Base-by-base conservation (phyloP, 2,888 invertebrate species). In the Venustoraphidia nigricollis region DNA sequence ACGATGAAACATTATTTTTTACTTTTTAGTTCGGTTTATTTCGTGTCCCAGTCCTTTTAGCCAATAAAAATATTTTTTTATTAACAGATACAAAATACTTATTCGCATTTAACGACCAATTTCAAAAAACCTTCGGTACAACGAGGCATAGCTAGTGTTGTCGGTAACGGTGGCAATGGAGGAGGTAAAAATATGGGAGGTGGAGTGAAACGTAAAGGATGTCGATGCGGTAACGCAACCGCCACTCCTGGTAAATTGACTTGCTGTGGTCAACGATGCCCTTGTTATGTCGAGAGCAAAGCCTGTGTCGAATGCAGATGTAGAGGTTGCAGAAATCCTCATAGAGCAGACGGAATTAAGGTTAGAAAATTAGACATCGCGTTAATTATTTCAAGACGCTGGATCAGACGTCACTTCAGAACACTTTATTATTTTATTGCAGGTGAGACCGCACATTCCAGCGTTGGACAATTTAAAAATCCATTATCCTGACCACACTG, bases 261-360 rank as follows among this genome's bases (percentile, higher is more conserved):
- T 0, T 95, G 94, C 62, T 91, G 93, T 60, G 93, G 93, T 0
- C 92, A 92, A 63, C 71, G 94, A 52, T 95, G 94, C 68, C 91
- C 92, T 0, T 95, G 94, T 66, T 95, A 94, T 66, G 89, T 90
- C 5, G 87, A 87, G 54, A 85, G 87, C 55, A 87, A 88, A 63
- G 84, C 89, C 1, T 95, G 94, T 62, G 74, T 83, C 8, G 88
- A 87, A 58, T 95, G 95, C 67, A 83, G 86, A 63, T 95, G 94
- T 67, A 77, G 87, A 61, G 93, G 93, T 2, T 95, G 94, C 64
- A 74, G 92, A 57, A 95, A 94, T 72, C 93, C 94, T 3, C 88
- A 90, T 60, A 75, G 82, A 54, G 78, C 84, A 45, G 85, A 84
- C 63, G 88, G 86, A 48, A 77, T 83, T 58, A 87, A 88, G 76